A percentile compares a stretch with the other conserved stretches of the same genome.
phyloP scores from a whole-genome alignment of 2,888 invertebrate species.

The Lepidonotus clava region DNA sequence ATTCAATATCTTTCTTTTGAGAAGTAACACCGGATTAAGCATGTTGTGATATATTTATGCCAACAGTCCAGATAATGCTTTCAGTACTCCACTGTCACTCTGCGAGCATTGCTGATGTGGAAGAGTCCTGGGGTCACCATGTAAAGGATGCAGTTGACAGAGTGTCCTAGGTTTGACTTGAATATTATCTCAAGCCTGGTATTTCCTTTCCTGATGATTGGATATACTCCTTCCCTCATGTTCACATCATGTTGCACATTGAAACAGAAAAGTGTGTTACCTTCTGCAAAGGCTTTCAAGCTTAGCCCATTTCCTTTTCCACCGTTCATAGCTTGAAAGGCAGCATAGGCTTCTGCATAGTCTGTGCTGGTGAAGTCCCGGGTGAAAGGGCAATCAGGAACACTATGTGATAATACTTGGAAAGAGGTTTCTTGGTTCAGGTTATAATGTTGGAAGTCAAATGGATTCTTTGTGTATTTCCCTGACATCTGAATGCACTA shows the following conservation, averaged over 20 bases:
- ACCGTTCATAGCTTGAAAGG: not conserved
- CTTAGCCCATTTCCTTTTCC: not conserved
- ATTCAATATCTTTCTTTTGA: no score
- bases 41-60: no score
- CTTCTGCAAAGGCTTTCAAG: not conserved
- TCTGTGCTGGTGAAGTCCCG: not conserved
- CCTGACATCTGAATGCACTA: no score
- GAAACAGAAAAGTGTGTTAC: not conserved
- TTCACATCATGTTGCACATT: not conserved
- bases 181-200: not conserved
- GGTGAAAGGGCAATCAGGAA: not conserved
- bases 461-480: not conserved
- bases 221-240: not conserved
- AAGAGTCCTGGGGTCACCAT: not conserved
- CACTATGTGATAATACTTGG: not conserved
- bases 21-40: no score
- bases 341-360: not conserved
- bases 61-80: no score
- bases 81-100: not conserved
- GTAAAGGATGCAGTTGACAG: not conserved
- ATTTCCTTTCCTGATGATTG: not conserved
- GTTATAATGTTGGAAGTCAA: not conserved
- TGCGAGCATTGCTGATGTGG: not conserved
- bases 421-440: not conserved
- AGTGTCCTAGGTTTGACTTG: not conserved